Percentiles rank a stretch among this genome's conserved stretches.
Conservation (phyloP, 2,113 vertebrate species). For the Gasterosteus aculeatus region DNA sequence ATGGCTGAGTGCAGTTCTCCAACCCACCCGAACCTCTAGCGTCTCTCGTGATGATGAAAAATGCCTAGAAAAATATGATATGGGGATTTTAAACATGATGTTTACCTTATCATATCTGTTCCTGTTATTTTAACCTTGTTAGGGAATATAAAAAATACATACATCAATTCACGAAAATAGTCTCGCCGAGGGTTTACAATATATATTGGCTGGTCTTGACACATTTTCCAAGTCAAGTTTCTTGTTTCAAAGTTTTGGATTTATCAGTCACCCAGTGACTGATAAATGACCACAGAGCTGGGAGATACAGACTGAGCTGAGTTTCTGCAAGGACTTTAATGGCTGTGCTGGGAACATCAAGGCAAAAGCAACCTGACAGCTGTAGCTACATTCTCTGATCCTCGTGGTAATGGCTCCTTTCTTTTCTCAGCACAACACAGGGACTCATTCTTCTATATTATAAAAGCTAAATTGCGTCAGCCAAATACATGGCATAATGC, state of each 20-base stretch:
- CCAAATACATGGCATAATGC: background rate
- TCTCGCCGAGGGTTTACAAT: background rate
- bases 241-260: slow-evolving; percentile 31
- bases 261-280: slow-evolving; percentile 33
- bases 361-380: slow-evolving; percentile 33
- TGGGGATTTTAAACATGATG: background rate
- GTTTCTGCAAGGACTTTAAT: slow-evolving; percentile 42
- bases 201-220: background rate
- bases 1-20: background rate
- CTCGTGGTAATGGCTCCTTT: slow-evolving; percentile 19
- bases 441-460: slow-evolving; percentile 11
- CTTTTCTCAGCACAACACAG: slow-evolving; percentile 20
- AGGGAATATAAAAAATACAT: background rate
- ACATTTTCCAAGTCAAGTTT: slow-evolving; percentile 22
- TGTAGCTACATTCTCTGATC: slow-evolving; percentile 26
- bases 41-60: background rate
- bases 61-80: background rate
- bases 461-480: slow-evolving; percentile 8
- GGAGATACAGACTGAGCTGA: slow-evolving; percentile 25
- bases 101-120: background rate
- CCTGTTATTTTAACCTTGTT: background rate
- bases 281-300: slow-evolving; percentile 55
- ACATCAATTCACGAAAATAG: background rate
- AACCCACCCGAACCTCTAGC: background rate
- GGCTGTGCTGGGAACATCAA: slow-evolving; percentile 40